phyloP scores from a whole-genome alignment of 2,888 invertebrate genomes.

The Eupithecia exiguata region DNA sequence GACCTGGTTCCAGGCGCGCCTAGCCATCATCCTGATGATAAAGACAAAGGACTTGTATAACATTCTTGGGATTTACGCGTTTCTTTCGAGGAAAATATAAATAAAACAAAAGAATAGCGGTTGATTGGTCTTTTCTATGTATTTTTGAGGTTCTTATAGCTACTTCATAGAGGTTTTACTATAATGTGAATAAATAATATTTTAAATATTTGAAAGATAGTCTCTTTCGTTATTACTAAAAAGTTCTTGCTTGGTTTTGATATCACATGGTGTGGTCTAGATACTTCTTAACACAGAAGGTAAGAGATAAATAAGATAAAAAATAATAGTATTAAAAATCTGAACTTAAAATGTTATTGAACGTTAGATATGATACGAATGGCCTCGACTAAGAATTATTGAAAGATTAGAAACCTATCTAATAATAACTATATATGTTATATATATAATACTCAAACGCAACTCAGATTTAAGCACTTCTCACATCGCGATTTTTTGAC shows the following conservation, averaged over 20 bases:
- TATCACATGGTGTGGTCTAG: not conserved
- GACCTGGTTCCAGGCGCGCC: conserved; percentile 51
- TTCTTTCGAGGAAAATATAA: conserved; percentile 4
- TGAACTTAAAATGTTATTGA: not conserved
- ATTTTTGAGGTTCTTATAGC: not conserved
- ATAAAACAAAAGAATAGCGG: conserved; percentile 2
- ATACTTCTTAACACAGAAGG: no score
- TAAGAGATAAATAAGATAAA: no score
- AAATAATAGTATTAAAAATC: not conserved
- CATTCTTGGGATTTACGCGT: conserved; percentile 36
- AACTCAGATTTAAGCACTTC: no score
- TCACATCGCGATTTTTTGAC: no score
- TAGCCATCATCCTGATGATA: conserved; percentile 41
- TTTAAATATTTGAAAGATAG: no score
- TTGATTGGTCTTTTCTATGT: not conserved
- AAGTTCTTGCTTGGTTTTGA: not conserved
- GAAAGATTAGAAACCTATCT: not conserved
- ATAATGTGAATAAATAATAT: no score
- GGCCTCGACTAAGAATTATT: not conserved
- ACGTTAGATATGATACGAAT: not conserved
- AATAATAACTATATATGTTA: no score
- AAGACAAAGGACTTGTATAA: conserved; percentile 46
- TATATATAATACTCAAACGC: no score
- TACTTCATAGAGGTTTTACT: not conserved
- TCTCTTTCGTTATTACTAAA: not conserved